phyloP scores from a whole-genome alignment of 2,797 vertebrate species.

The Eulemur albifrons region DNA sequence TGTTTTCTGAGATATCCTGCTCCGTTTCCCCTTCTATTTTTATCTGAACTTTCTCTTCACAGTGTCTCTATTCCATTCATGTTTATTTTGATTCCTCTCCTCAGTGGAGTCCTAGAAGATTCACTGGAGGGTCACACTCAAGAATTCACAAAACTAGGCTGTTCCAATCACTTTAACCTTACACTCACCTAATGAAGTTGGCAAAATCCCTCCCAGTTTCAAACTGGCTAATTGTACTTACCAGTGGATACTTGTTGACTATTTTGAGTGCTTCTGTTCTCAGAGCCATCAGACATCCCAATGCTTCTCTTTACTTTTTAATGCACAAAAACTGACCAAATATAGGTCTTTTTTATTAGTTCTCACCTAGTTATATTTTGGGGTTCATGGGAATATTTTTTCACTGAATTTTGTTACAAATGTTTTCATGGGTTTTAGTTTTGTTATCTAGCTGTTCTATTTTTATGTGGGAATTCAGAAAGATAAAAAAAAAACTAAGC shows the following conservation, averaged over 20 bases:
- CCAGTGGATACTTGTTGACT: neutral
- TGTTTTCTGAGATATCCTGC: neutral
- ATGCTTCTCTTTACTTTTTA: neutral
- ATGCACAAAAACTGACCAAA: neutral
- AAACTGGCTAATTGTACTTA: neutral
- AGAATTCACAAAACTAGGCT: neutral
- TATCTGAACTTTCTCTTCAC: neutral
- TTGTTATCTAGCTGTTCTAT: conserved; percentile 8
- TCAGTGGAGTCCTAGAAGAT: neutral
- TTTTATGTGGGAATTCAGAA: conserved; percentile 32
- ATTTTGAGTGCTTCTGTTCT: neutral
- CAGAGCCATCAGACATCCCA: neutral
- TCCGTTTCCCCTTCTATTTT: neutral
- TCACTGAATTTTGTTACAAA: conserved; percentile 13
- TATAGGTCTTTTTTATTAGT: neutral
- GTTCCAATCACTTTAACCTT: neutral
- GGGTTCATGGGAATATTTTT: neutral
- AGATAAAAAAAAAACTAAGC: neutral
- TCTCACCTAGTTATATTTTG: conserved; percentile 4
- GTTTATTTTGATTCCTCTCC: neutral
- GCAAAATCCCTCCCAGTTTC: conserved; percentile 6
- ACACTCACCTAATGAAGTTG: neutral
- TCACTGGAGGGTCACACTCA: neutral
- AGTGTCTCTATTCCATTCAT: neutral
- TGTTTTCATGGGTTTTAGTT: neutral